Evolutionary conservation across 2,113 vertebrate genomes (phyloP).

Genomic region (Plecotus auritus): DNA sequence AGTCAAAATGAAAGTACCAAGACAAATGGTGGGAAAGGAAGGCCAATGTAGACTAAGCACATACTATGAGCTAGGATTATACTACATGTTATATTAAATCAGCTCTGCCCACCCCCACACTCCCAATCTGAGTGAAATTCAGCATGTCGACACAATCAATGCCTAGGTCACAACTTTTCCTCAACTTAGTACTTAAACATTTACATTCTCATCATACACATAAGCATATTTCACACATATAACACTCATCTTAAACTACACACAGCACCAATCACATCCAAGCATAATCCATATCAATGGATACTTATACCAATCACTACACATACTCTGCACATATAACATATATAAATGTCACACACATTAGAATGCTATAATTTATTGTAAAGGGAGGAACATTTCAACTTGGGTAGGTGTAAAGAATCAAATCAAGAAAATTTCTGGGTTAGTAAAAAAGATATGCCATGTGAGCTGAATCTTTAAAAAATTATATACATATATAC

Average conservation of each 20-base stretch:
- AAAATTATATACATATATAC: too few species aligned
- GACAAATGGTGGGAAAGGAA: background rate
- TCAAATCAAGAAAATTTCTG: background rate
- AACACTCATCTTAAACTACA: background rate
- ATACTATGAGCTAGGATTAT: background rate
- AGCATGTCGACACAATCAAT: background rate
- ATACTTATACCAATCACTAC: background rate
- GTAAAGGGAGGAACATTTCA: background rate
- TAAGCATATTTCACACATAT: background rate
- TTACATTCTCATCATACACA: background rate
- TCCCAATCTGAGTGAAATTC: background rate
- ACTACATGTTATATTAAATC: background rate
- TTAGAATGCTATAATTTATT: constrained; percentile 14
- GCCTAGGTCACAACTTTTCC: background rate
- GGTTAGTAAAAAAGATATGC: background rate
- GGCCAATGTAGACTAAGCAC: background rate
- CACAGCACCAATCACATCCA: background rate
- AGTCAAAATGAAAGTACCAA: background rate
- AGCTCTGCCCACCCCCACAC: background rate
- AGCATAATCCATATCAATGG: background rate
- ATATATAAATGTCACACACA: background rate
- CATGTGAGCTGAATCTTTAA: background rate
- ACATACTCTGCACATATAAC: background rate
- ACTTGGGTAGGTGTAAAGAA: background rate
- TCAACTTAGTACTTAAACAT: background rate